These are phyloP conservation scores for Centropyge bicolor DNA, from an alignment of 2,797 vertebrate genomes.

Conservation along the genomic window DNA sequence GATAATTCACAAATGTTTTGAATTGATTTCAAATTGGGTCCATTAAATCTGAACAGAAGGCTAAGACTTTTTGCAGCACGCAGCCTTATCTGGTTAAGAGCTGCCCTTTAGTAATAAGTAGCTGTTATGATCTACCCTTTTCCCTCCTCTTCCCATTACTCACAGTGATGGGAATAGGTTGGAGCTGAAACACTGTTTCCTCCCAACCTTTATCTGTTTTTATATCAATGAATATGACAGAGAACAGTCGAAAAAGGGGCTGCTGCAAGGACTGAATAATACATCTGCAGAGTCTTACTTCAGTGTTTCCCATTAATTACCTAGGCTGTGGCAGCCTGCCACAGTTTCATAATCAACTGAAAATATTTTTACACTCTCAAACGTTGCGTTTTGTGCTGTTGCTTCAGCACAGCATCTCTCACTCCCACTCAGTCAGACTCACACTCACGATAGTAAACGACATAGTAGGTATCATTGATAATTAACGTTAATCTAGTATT, in stretches of 20 bases:
- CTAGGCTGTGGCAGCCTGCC: no score
- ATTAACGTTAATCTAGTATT: no score
- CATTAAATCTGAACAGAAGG: slow-evolving; percentile 27
- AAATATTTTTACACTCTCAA: no score
- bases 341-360: no score
- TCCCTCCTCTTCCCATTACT: slow-evolving; percentile 34
- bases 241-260: neutral
- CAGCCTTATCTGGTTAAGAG: slow-evolving; percentile 32
- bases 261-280: slow-evolving; percentile 43
- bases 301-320: no score
- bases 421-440: no score
- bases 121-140: slow-evolving; percentile 39
- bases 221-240: slow-evolving; percentile 38
- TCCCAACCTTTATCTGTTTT: slow-evolving; percentile 43
- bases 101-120: slow-evolving; percentile 33
- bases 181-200: slow-evolving; percentile 34
- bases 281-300: slow-evolving; percentile 24
- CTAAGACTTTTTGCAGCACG: slow-evolving; percentile 13
- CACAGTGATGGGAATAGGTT: slow-evolving; percentile 23
- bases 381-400: no score
- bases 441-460: no score
- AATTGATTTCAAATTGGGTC: neutral
- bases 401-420: no score
- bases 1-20: slow-evolving; percentile 15
- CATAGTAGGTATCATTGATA: no score